phyloP scores from a whole-genome alignment of 2,888 invertebrate species.

The Taphrorychus bicolor region DNA sequence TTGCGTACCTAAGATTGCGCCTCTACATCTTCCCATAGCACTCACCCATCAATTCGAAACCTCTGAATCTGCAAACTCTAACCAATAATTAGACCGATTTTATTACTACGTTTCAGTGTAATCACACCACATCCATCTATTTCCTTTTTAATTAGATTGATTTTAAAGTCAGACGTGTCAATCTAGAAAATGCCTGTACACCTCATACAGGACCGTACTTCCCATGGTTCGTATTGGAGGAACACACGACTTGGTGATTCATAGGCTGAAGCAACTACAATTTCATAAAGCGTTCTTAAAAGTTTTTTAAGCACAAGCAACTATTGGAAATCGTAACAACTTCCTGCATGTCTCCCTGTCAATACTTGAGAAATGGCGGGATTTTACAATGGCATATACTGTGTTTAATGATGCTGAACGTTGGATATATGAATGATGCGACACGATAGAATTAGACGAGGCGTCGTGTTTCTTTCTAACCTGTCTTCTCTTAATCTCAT shows the following conservation, averaged over 20 bases:
- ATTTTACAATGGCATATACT: not conserved
- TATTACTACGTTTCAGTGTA: conserved; percentile 33
- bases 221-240: not conserved
- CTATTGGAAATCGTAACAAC: not conserved
- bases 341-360: not conserved
- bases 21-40: not conserved
- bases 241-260: conserved; percentile 4
- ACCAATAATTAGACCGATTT: conserved; percentile 35
- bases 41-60: conserved; percentile 17
- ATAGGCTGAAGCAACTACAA: not conserved
- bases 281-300: not conserved
- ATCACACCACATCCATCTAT: conserved; percentile 33
- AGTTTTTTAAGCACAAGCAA: conserved; percentile 3
- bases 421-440: not conserved
- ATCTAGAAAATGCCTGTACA: conserved; percentile 25
- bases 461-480: not conserved
- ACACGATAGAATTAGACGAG: not conserved
- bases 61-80: conserved; percentile 9
- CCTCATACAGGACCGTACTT: conserved; percentile 17
- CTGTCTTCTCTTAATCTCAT: not conserved
- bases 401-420: conserved; percentile 2
- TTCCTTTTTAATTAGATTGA: conserved; percentile 36
- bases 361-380: not conserved
- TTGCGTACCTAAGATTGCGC: not conserved
- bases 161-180: conserved; percentile 38